phyloP scores from a whole-genome alignment of 2,113 vertebrate genomes.

The Aldabrachelys gigantea region DNA sequence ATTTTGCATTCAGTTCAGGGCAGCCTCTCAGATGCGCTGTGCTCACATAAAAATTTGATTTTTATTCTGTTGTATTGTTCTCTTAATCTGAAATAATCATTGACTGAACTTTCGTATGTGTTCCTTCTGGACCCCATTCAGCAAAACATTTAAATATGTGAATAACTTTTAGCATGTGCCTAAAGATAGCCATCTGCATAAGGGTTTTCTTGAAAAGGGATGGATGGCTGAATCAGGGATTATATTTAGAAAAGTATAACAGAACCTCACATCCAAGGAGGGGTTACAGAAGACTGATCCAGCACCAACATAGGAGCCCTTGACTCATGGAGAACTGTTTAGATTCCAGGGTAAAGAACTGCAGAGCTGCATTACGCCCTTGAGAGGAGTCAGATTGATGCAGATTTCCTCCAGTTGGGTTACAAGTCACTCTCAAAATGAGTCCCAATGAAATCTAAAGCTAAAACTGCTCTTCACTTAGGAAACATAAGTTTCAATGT shows the following conservation, averaged over 20 bases:
- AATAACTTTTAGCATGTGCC: not conserved
- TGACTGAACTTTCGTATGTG: not conserved
- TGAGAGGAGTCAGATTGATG: not conserved
- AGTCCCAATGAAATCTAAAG: not conserved
- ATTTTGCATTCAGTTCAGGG: not conserved
- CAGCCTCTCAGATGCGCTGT: not conserved
- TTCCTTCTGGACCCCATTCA: not conserved
- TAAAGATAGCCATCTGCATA: not conserved
- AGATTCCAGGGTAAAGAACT: constrained; percentile 30
- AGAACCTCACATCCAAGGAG: constrained; percentile 17
- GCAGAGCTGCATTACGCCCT: constrained; percentile 38
- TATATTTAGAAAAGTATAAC: not conserved
- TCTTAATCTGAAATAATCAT: not conserved
- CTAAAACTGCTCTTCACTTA: not conserved
- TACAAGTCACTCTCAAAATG: not conserved
- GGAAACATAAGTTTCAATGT: not conserved
- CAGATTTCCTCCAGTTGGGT: constrained; percentile 3
- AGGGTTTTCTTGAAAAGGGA: not conserved
- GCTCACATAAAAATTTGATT: not conserved
- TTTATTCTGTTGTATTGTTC: not conserved
- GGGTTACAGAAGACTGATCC: constrained; percentile 2
- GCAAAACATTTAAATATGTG: not conserved
- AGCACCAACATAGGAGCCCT: not conserved
- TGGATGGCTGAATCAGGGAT: not conserved
- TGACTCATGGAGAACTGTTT: constrained; percentile 53